Conservation (phyloP, 2,888 invertebrate species). For the Ischnus inquisitorius region DNA sequence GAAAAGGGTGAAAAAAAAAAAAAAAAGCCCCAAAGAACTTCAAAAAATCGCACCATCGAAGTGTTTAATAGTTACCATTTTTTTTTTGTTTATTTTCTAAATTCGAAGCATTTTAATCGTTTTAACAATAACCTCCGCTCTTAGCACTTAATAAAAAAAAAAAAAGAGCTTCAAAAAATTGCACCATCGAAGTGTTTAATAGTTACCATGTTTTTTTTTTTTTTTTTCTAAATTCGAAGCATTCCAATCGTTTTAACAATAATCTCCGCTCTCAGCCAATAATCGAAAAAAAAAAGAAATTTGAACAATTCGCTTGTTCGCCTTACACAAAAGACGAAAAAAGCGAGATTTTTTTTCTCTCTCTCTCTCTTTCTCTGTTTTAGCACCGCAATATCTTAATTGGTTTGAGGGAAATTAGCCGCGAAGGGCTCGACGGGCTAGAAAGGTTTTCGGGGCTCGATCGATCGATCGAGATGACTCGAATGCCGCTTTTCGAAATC, state of each 20-base stretch:
- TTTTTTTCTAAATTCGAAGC: slow-evolving; percentile 58
- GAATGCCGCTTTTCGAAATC: slow-evolving; percentile 3
- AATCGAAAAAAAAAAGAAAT: slow-evolving; percentile 12
- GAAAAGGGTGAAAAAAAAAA: no score
- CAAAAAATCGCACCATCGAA: not conserved
- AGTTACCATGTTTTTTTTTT: slow-evolving; percentile 51
- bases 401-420: not conserved
- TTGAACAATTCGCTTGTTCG: slow-evolving; percentile 21
- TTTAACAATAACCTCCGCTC: no score
- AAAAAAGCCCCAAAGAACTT: not conserved
- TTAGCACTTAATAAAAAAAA: no score
- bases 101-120: slow-evolving; percentile 54
- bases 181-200: slow-evolving; percentile 2
- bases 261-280: slow-evolving; percentile 30
- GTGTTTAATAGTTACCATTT: slow-evolving; percentile 39
- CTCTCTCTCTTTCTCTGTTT: slow-evolving; percentile 6
- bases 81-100: slow-evolving; percentile 54
- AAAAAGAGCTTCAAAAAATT: not conserved
- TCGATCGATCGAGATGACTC: not conserved
- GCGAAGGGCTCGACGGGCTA: not conserved
- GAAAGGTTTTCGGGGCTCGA: not conserved
- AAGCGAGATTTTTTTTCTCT: slow-evolving; percentile 26
- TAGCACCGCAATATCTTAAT: slow-evolving; percentile 58
- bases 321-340: slow-evolving; percentile 43
- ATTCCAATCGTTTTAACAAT: slow-evolving; percentile 45